A percentile compares a stretch with the other conserved stretches of the same genome.
Evolutionary conservation across 2,888 invertebrate species (phyloP).

Genomic region (Phengaris arion): DNA sequence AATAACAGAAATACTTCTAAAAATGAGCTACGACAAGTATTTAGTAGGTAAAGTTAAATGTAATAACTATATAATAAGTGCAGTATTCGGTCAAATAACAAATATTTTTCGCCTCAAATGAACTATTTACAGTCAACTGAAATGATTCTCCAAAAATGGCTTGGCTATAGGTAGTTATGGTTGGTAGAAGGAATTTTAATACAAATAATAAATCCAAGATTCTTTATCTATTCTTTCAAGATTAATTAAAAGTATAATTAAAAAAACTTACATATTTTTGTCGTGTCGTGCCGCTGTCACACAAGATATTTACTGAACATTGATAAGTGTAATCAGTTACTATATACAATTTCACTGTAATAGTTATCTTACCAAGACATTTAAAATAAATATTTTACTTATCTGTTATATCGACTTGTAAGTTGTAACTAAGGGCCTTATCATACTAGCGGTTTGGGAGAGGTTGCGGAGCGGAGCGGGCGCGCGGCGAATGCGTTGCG

Average conservation of each 20-base stretch:
- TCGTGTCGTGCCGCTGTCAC: neutral
- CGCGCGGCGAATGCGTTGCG: neutral
- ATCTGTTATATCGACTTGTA: neutral
- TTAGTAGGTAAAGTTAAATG: too few species aligned
- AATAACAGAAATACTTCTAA: too few species aligned
- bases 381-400: neutral
- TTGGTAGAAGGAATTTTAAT: too few species aligned
- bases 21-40: too few species aligned
- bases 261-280: neutral
- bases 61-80: too few species aligned
- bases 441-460: neutral
- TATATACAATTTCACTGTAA: neutral
- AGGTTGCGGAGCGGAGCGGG: neutral
- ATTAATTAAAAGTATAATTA: neutral
- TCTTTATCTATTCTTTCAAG: too few species aligned
- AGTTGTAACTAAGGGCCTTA: neutral
- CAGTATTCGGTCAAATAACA: too few species aligned
- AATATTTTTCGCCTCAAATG: too few species aligned
- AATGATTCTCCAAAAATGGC: too few species aligned
- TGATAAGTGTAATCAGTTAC: neutral
- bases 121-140: too few species aligned
- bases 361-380: neutral
- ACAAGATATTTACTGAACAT: conserved; percentile 7
- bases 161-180: too few species aligned
- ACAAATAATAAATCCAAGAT: neutral